Base-by-base conservation (phyloP, 2,797 vertebrate species). In the Sebastes minor region DNA sequence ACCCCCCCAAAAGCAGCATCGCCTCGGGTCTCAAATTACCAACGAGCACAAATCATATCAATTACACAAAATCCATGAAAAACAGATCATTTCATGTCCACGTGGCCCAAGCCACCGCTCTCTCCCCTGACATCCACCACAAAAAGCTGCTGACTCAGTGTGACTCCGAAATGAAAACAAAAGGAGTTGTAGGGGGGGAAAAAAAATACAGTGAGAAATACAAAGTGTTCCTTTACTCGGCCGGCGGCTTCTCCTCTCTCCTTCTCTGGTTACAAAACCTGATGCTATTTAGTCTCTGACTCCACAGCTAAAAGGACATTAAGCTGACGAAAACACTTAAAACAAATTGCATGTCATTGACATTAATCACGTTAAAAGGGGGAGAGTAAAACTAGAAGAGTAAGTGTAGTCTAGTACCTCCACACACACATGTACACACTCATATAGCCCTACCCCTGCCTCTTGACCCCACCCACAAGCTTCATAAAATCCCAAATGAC, bases 1-100 rank as follows among this genome's bases (percentile, higher is more conserved):
- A n/a, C 81, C 76, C 38, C 38, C 73, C 71, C 74, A 72, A 73
- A 56, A 78, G 80, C 42, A 77, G 73, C 73, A 88, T 14, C 62
- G 79, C 76, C 76, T 82, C 67, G 53, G 77, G 78, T 80, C 82
- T 94, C 86, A 46, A 79, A 93, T 94, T 90, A 94, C 93, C 74
- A 81, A 80, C 32, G 65, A 80, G 86, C 84, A 89, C 88, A 91
- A 93, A 93, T 93, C 85, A 82, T 92, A 96, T 96, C 92, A 90
- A 81, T 95, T 93, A 93, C 94, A 89, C 80, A 82, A 49, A 90
- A 95, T 96, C 94, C 89, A 95, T 95, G 90, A 93, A 86, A 92
- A 90, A 92, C 88, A 89, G 92, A 94, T 95, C 84, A 90, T 93
- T 94, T 93, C 62, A 76, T 86, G 85, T 89, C 90, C 90, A 88